These are phyloP conservation scores for Nemapogon koenigi DNA, from an alignment of 2,888 invertebrate genomes.

Conservation along the genomic window DNA sequence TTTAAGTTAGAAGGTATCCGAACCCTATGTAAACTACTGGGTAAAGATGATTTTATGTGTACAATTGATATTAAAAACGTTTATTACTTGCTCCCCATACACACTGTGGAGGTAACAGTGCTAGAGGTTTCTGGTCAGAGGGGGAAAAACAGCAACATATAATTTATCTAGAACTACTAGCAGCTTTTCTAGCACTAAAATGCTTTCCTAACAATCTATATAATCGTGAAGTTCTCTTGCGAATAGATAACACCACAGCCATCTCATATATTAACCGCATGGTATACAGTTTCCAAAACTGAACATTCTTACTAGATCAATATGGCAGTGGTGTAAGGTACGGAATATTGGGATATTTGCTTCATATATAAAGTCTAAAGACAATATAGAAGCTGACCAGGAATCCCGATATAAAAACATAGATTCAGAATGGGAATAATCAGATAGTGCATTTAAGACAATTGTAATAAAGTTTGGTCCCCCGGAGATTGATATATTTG, in stretches of 20 bases:
- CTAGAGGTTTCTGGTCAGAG: slow-evolving; percentile 2
- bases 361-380: slow-evolving; percentile 7
- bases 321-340: slow-evolving; percentile 1
- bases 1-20: slow-evolving; percentile 16
- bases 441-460: background rate
- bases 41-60: slow-evolving; percentile 6
- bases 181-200: slow-evolving; percentile 7
- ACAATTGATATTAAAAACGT: slow-evolving; percentile 14
- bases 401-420: too few species aligned
- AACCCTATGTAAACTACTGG: slow-evolving; percentile 11
- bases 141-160: slow-evolving; percentile 2
- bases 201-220: background rate
- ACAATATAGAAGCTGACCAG: slow-evolving; percentile 4
- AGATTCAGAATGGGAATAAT: slow-evolving; percentile 9
- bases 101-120: slow-evolving; percentile 5
- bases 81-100: slow-evolving; percentile 11
- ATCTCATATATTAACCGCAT: slow-evolving; percentile 3
- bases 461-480: background rate
- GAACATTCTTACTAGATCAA: slow-evolving; percentile 4
- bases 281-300: slow-evolving; percentile 5
- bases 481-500: slow-evolving; percentile 8
- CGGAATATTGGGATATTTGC: slow-evolving; percentile 2
- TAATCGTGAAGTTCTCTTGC: background rate
- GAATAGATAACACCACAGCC: slow-evolving; percentile 6
- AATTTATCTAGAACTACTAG: slow-evolving; percentile 9